Evolutionary conservation across 2,888 invertebrate species (phyloP).

Genomic region (Neria commutata): DNA sequence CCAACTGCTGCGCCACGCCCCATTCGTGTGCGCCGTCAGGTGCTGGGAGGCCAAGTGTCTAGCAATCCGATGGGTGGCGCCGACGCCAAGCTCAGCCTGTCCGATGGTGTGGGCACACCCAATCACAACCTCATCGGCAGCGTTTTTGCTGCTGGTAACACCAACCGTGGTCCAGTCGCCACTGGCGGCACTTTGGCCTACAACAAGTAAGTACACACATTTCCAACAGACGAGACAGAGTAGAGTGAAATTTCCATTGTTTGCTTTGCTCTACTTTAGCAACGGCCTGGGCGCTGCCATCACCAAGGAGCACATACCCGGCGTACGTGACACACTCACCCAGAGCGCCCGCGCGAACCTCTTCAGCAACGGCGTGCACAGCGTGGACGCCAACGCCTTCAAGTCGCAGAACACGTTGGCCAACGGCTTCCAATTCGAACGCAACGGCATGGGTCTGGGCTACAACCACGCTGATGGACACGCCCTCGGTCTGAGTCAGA

Average conservation of each 20-base stretch:
- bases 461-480: constrained; percentile 51
- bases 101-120: constrained; percentile 46
- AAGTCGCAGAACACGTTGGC: constrained; percentile 51
- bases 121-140: constrained; percentile 48
- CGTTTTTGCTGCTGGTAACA: constrained; percentile 38
- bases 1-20: constrained; percentile 21
- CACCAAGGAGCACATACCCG: constrained; percentile 31
- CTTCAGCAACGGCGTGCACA: constrained; percentile 47
- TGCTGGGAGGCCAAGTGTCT: constrained; percentile 40
- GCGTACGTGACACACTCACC: constrained; percentile 32
- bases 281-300: constrained; percentile 32
- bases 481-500: constrained; percentile 41
- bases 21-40: constrained; percentile 41
- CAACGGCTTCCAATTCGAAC: constrained; percentile 51
- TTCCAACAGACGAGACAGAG: no score
- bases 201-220: constrained; percentile 29
- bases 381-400: constrained; percentile 47
- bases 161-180: constrained; percentile 32
- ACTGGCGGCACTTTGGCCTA: constrained; percentile 35
- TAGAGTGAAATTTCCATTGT: no score
- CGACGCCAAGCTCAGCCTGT: constrained; percentile 42
- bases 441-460: constrained; percentile 49
- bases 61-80: constrained; percentile 48
- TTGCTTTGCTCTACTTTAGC: constrained; percentile 21
- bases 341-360: constrained; percentile 33